Percentiles rank a stretch among this genome's conserved stretches.
These are phyloP conservation scores for Tychaedon coryphoeus DNA, from an alignment of 2,113 vertebrate genomes.

Conservation along the genomic window DNA sequence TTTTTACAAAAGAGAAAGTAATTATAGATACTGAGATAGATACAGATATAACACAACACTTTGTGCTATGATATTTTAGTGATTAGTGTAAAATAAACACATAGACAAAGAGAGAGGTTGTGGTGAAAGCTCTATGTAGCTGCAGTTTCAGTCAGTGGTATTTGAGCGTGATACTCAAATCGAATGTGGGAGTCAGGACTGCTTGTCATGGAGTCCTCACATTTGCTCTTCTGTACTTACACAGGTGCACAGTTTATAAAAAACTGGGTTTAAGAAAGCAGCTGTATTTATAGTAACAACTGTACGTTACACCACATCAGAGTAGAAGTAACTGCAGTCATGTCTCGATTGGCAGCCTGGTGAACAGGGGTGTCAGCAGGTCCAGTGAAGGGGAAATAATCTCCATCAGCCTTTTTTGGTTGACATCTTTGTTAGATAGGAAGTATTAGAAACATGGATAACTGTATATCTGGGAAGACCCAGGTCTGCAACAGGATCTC, in stretches of 20 bases:
- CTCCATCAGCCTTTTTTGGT: background rate
- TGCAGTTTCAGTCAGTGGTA: background rate
- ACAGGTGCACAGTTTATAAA: background rate
- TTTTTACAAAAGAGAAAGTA: conserved; percentile 60
- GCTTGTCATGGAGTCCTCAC: background rate
- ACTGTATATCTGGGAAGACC: background rate
- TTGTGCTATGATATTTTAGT: background rate
- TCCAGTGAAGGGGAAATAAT: background rate
- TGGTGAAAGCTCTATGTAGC: background rate
- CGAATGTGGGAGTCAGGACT: background rate
- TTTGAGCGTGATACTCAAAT: background rate
- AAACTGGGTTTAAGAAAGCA: background rate
- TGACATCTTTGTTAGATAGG: background rate
- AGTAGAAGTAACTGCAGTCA: background rate
- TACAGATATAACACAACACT: conserved; percentile 22
- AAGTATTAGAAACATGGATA: background rate
- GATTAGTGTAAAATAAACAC: conserved; percentile 5
- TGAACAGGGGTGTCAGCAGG: background rate
- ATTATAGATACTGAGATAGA: conserved; percentile 56
- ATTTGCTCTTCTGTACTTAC: background rate
- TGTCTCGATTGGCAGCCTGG: fast-evolving
- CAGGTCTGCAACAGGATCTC: background rate
- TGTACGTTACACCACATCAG: conserved; percentile 2
- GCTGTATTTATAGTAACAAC: background rate
- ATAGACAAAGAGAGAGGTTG: background rate